A percentile compares a stretch with the other conserved stretches of the same genome.
Evolutionary conservation across 2,888 invertebrate species (phyloP).

Genomic region (Acanthacorydalis orientalis): DNA sequence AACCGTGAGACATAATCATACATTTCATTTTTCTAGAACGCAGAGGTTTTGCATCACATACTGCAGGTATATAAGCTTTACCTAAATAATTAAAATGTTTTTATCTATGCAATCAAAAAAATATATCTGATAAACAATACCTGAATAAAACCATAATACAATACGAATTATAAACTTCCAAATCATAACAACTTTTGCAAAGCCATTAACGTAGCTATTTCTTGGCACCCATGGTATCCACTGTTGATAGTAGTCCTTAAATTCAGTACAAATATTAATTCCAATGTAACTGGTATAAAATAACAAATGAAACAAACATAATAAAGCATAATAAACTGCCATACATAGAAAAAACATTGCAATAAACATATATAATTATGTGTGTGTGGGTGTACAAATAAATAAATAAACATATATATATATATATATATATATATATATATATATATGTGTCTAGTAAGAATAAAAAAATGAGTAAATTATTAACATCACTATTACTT

Average conservation of each 20-base stretch:
- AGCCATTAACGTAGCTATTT: constrained; percentile 33
- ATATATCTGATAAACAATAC: constrained; percentile 11
- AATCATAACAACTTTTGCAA: constrained; percentile 25
- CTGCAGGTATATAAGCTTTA: constrained; percentile 31
- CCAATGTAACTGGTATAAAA: too few species aligned
- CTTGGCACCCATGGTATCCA: constrained; percentile 39
- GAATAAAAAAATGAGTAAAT: too few species aligned
- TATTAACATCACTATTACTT: too few species aligned
- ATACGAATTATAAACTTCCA: constrained; percentile 21
- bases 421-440: too few species aligned
- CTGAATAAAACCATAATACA: constrained; percentile 20
- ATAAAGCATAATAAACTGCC: too few species aligned
- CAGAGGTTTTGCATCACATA: constrained; percentile 29
- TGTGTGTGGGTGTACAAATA: too few species aligned
- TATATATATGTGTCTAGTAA: too few species aligned
- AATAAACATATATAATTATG: too few species aligned
- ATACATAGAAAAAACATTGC: too few species aligned
- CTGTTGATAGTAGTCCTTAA: constrained; percentile 26
- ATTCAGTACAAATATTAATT: constrained; percentile 7
- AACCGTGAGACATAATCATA: constrained; percentile 46
- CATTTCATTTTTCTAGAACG: constrained; percentile 29
- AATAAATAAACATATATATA: too few species aligned
- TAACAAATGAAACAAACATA: too few species aligned
- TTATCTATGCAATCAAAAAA: not conserved
- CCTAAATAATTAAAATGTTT: constrained; percentile 17